These are phyloP conservation scores for Leptarthrus brevirostris DNA, from an alignment of 2,888 invertebrate species.

Conservation along the genomic window DNA sequence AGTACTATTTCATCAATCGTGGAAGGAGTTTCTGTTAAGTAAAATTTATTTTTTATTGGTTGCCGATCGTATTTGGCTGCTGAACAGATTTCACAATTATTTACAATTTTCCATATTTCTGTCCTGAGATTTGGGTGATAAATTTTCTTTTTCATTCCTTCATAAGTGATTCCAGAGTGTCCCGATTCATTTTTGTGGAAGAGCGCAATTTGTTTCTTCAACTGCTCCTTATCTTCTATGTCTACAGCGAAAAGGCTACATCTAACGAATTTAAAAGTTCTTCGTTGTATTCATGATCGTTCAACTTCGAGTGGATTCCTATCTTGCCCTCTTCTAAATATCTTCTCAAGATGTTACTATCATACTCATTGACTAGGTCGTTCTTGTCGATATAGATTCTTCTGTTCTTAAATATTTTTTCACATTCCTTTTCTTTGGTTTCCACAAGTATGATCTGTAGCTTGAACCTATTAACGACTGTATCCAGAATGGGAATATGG, in stretches of 20 bases:
- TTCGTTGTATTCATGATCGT: constrained; percentile 41
- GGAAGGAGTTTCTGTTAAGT: too few species aligned
- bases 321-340: constrained; percentile 10
- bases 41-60: too few species aligned
- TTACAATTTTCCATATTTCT: constrained; percentile 52
- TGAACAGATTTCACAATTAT: constrained; percentile 52
- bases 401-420: not conserved
- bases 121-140: constrained; percentile 53
- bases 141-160: constrained; percentile 51
- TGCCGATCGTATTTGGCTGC: too few species aligned
- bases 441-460: not conserved
- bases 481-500: constrained; percentile 36
- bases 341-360: not conserved
- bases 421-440: not conserved
- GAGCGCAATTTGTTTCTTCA: constrained; percentile 50
- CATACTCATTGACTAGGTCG: not conserved
- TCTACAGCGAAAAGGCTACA: constrained; percentile 44
- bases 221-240: constrained; percentile 44
- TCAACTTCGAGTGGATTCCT: constrained; percentile 42
- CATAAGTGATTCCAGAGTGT: constrained; percentile 52
- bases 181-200: constrained; percentile 52
- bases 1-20: too few species aligned
- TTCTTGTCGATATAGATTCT: constrained; percentile 11
- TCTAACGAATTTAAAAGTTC: constrained; percentile 46
- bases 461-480: constrained; percentile 32